These are phyloP conservation scores for Galerucella pusilla DNA, from an alignment of 2,888 invertebrate species.

Conservation along the genomic window DNA sequence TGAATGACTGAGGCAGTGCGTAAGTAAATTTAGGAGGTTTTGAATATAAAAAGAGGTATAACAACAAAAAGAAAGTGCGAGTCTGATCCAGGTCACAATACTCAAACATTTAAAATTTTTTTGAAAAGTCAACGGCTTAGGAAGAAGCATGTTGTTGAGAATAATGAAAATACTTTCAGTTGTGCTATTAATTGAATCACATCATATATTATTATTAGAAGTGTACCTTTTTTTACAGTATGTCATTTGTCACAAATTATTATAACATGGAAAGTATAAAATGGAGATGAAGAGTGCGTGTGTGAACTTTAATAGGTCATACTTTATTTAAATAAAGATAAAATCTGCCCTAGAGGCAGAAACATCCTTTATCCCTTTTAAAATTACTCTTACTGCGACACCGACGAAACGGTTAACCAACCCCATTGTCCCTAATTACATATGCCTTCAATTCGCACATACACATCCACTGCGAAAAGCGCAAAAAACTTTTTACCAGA, in stretches of 20 bases:
- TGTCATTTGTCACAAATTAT: background rate
- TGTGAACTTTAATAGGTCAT: constrained; percentile 13
- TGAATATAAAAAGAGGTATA: no score
- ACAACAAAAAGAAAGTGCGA: no score
- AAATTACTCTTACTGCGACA: constrained; percentile 20
- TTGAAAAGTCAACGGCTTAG: no score
- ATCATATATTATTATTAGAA: no score
- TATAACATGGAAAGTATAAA: background rate
- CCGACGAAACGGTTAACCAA: constrained; percentile 21
- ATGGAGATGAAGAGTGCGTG: background rate
- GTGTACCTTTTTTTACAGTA: background rate
- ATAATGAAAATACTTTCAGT: no score
- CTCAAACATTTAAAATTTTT: no score
- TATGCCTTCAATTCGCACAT: constrained; percentile 18
- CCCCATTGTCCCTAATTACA: constrained; percentile 28
- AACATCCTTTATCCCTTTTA: constrained; percentile 17
- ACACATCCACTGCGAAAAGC: constrained; percentile 13
- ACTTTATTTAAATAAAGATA: constrained; percentile 20
- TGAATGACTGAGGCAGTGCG: no score
- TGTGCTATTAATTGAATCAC: no score
- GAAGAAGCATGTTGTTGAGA: no score
- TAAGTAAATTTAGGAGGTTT: no score
- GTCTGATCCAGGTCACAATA: no score
- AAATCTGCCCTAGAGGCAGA: constrained; percentile 15
- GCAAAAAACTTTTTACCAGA: constrained; percentile 27